These are phyloP conservation scores for Rhea americana DNA, from an alignment of 2,113 vertebrate genomes.

Conservation along the genomic window DNA sequence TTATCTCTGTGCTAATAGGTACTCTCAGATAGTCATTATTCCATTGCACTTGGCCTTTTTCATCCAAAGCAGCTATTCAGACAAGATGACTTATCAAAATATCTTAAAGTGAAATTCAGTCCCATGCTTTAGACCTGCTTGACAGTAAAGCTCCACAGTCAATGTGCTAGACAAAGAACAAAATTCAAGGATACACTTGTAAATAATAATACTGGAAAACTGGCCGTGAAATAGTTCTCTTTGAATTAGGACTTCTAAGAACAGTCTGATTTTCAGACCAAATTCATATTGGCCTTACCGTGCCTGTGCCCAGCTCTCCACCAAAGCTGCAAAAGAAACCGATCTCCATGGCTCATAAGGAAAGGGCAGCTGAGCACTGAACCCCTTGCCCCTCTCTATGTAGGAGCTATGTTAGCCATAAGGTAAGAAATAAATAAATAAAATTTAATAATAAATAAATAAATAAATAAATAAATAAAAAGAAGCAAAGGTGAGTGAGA, in stretches of 20 bases:
- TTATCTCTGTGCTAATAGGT: not conserved
- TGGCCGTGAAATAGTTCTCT: not conserved
- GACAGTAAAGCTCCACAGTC: not conserved
- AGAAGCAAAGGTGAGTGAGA: not conserved
- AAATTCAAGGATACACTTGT: constrained; percentile 20
- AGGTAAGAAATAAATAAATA: not conserved
- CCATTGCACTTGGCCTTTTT: not conserved
- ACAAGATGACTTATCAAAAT: not conserved
- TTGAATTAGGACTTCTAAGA: constrained; percentile 5
- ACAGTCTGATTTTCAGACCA: not conserved
- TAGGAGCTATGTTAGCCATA: not conserved
- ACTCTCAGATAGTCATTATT: not conserved
- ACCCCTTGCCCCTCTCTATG: not conserved
- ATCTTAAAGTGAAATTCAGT: not conserved
- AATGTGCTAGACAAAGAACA: not conserved
- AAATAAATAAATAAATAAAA: not conserved
- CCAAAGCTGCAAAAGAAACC: not conserved
- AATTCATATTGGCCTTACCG: not conserved
- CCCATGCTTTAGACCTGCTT: not conserved
- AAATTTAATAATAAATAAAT: too few relatives aligned
- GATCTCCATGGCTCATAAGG: not conserved
- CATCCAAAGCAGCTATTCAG: not conserved
- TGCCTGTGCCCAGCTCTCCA: not conserved
- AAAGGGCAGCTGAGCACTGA: not conserved
- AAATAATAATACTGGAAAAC: not conserved